Base-by-base conservation (phyloP, 2,797 vertebrate genomes). In the Rhincodon typus region DNA sequence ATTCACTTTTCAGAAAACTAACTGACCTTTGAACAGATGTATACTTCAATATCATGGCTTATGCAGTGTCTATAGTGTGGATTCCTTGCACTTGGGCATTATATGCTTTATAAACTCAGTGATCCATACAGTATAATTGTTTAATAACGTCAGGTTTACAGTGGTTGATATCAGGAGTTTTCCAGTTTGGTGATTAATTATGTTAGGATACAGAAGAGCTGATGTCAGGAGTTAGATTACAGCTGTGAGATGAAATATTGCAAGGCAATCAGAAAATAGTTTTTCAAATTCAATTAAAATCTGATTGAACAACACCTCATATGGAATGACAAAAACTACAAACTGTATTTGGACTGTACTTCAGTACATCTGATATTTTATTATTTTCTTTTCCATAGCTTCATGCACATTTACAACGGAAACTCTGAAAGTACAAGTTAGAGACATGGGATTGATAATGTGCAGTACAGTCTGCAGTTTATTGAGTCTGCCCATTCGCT, bases 221-320 rank as follows among this genome's bases (percentile, higher is more conserved):
- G 57, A 66, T 34, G 25, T 53, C 86, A 27, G 27, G 57, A 91
- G 15, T 91, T 62, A 38, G 90, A 93, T 67, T 66, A 38, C n/a
- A 93, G n/a, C 62, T 42, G 34, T 42, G 62, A 38, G 66, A 93
- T 93, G n/a, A 67, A 93, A 38, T 93, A 93, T 69, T 67, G 62
- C 62, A 69, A 93, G 38, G 90, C 66, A 38, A 69, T 62, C 87
- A 62, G 53, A 57, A 90, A n/a, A n/a, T 90, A 93, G 23, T 42
- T 42, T 38, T 38, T 67, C 62, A 67, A 93, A 42, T 69, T 69
- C 25, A 93, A 27, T 88, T 57, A 66, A 67, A 66, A 91, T 91
- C 57, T 67, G 88, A 91, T 66, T 62, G 88, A 91, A 66, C 88
- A 17, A 91, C 88, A 91, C 17, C 34, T 91, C 88, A 91, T 66